A percentile compares a stretch with the other conserved stretches of the same genome.
Evolutionary conservation across 2,888 invertebrate species (phyloP).

Genomic region (Ectobius pallidus): DNA sequence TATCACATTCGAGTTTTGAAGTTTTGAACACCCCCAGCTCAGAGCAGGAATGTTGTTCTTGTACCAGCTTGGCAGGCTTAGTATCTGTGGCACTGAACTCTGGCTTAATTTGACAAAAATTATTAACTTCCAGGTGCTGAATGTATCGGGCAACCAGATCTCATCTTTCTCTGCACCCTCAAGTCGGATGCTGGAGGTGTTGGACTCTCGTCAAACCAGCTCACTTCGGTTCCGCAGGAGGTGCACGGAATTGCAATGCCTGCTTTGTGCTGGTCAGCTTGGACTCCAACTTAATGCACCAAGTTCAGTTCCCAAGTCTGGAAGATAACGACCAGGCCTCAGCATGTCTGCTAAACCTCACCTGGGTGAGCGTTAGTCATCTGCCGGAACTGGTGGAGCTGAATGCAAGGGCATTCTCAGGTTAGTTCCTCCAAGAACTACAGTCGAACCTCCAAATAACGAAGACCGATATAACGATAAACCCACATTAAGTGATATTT

Average conservation of each 20-base stretch:
- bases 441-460: too few species aligned
- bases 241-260: conserved; percentile 52
- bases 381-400: conserved; percentile 51
- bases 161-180: not conserved
- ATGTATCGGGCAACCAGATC: conserved; percentile 58
- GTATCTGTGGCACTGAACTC: too few species aligned
- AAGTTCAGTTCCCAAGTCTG: conserved; percentile 55
- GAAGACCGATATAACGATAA: too few species aligned
- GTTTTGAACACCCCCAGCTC: too few species aligned
- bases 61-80: too few species aligned
- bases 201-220: conserved; percentile 56
- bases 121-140: not conserved
- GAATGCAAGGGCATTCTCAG: not conserved
- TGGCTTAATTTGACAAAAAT: too few species aligned
- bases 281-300: conserved; percentile 60
- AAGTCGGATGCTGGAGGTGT: not conserved
- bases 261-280: conserved; percentile 59
- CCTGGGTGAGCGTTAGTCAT: conserved; percentile 8
- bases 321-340: conserved; percentile 45
- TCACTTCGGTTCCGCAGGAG: conserved; percentile 57
- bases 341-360: not conserved
- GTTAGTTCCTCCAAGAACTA: too few species aligned
- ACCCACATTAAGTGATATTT: too few species aligned
- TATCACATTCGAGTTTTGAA: too few species aligned
- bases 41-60: too few species aligned